phyloP scores from a whole-genome alignment of 2,888 invertebrate species.

The Pyralis farinalis region DNA sequence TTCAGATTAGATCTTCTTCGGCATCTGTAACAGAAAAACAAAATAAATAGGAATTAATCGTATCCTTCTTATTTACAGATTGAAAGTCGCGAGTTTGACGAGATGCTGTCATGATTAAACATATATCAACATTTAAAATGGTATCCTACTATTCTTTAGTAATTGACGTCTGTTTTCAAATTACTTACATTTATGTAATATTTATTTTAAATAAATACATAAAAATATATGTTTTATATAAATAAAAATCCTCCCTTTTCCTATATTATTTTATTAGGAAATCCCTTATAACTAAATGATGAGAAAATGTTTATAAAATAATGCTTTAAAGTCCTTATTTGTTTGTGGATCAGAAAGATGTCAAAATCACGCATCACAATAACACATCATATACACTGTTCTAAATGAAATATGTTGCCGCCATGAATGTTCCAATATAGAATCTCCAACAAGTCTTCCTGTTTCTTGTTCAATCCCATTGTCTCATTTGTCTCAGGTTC shows the following conservation, averaged over 20 bases:
- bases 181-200: slow-evolving; percentile 40
- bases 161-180: slow-evolving; percentile 39
- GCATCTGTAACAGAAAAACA: slow-evolving; percentile 76
- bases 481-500: slow-evolving; percentile 75
- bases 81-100: slow-evolving; percentile 43
- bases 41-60: slow-evolving; percentile 63
- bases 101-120: slow-evolving; percentile 24
- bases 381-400: slow-evolving; percentile 52
- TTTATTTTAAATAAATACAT: slow-evolving; percentile 34
- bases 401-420: slow-evolving; percentile 81
- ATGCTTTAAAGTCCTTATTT: slow-evolving; percentile 42
- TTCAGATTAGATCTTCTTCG: slow-evolving; percentile 63
- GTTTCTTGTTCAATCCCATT: slow-evolving; percentile 63
- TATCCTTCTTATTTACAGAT: slow-evolving; percentile 60
- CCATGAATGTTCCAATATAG: slow-evolving; percentile 84
- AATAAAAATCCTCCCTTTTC: slow-evolving; percentile 59
- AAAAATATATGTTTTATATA: slow-evolving; percentile 29
- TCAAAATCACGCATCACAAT: slow-evolving; percentile 11
- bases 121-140: slow-evolving; percentile 13
- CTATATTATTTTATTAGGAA: slow-evolving; percentile 59
- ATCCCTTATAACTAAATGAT: slow-evolving; percentile 37
- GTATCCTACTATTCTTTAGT: slow-evolving; percentile 20
- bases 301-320: slow-evolving; percentile 16
- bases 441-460: slow-evolving; percentile 76
- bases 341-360: slow-evolving; percentile 19